A percentile compares a stretch with the other conserved stretches of the same genome.
These are phyloP conservation scores for Drosophila anceps DNA, from an alignment of 2,888 invertebrate species.

Conservation along the genomic window DNA sequence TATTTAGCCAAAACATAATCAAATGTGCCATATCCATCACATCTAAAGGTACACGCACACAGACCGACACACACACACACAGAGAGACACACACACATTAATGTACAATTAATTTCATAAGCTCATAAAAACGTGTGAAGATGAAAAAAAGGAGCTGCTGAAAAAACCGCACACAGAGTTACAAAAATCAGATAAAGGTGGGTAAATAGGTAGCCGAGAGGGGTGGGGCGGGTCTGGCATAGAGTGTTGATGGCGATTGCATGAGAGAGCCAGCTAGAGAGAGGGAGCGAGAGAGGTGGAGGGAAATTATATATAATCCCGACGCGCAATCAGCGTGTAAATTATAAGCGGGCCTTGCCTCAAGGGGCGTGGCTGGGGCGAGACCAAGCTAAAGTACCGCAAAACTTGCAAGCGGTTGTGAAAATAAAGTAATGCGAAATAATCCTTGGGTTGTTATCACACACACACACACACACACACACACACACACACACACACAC, in stretches of 20 bases:
- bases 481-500: slow-evolving; percentile 55
- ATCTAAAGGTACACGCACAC: slow-evolving; percentile 34
- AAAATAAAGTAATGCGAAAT: slow-evolving; percentile 81
- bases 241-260: slow-evolving; percentile 50
- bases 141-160: slow-evolving; percentile 35
- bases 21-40: slow-evolving; percentile 74
- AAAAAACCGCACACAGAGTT: slow-evolving; percentile 38
- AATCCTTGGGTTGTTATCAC: slow-evolving; percentile 80
- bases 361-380: slow-evolving; percentile 43
- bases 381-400: slow-evolving; percentile 73
- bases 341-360: slow-evolving; percentile 68
- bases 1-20: slow-evolving; percentile 78
- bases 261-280: slow-evolving; percentile 14
- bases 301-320: slow-evolving; percentile 79
- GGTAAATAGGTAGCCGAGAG: slow-evolving; percentile 49
- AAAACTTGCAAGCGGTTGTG: slow-evolving; percentile 78
- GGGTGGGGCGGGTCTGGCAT: slow-evolving; percentile 13
- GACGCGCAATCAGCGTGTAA: slow-evolving; percentile 78
- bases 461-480: slow-evolving; percentile 55
- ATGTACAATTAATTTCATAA: slow-evolving; percentile 77
- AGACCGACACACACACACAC: slow-evolving; percentile 39
- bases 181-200: slow-evolving; percentile 67
- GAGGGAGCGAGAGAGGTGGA: slow-evolving; percentile 35
- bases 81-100: slow-evolving; percentile 37
- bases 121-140: slow-evolving; percentile 76